Evolutionary conservation across 1,140 invertebrate species (phyloP).

Genomic region (Eriocheir sinensis): DNA sequence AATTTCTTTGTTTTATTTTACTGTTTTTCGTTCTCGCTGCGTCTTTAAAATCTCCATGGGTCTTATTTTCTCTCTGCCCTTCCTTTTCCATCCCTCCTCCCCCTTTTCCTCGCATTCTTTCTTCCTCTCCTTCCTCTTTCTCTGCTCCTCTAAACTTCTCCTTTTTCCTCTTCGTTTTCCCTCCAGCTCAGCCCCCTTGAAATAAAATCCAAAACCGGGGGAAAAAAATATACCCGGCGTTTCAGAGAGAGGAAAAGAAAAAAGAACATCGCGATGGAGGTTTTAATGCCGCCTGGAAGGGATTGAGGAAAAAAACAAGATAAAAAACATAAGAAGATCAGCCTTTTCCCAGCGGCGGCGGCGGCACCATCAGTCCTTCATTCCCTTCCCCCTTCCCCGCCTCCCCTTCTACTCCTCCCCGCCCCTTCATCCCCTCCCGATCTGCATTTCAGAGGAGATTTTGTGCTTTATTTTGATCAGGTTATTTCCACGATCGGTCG

Average conservation of each 20-base stretch:
- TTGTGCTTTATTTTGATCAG: constrained; percentile 64
- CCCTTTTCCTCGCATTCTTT: background rate
- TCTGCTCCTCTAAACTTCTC: constrained; percentile 25
- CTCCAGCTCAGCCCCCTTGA: background rate
- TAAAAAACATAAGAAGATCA: constrained; percentile 13
- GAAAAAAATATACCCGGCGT: background rate
- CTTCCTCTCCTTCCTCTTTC: background rate
- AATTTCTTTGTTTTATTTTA: too few species aligned
- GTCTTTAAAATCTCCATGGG: too few species aligned
- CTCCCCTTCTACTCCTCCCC: background rate
- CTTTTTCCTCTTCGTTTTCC: too few species aligned
- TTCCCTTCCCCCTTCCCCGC: background rate
- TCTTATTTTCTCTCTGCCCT: too few species aligned
- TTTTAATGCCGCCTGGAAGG: background rate
- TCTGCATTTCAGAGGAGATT: constrained; percentile 69
- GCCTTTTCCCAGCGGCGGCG: constrained; percentile 4
- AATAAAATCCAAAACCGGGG: constrained; percentile 26
- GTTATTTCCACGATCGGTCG: constrained; percentile 57
- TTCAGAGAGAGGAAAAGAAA: background rate
- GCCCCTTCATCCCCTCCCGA: background rate
- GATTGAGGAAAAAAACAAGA: background rate
- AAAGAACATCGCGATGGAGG: background rate
- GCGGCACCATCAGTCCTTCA: background rate
- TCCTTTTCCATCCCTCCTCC: too few species aligned
- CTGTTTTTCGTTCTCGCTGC: too few species aligned